Conservation (phyloP, 2,797 vertebrate species). For the Loriculus beryllinus region DNA sequence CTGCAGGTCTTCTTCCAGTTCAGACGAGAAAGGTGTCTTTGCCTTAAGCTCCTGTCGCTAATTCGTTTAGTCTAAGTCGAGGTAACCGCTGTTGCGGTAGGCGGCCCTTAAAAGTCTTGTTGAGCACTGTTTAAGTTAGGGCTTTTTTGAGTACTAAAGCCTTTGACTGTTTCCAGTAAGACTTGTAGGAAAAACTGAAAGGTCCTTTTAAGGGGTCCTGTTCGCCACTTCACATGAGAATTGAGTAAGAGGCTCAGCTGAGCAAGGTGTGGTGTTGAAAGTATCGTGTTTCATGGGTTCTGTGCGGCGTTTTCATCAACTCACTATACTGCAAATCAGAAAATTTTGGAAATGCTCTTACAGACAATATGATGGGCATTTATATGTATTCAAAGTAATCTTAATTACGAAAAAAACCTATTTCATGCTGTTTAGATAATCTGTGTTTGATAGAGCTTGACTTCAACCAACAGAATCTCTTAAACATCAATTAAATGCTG, state of each 20-base stretch:
- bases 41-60: fast-evolving
- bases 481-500: fast-evolving
- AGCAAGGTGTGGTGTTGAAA: fast-evolving
- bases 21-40: fast-evolving
- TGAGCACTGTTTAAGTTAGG: too few species aligned
- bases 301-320: neutral
- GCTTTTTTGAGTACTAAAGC: too few species aligned
- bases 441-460: neutral
- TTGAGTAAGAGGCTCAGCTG: neutral
- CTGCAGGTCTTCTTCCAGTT: too few species aligned
- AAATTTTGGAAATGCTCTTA: neutral
- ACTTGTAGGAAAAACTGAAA: neutral
- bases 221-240: neutral
- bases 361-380: fast-evolving
- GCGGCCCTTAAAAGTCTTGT: neutral
- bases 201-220: neutral
- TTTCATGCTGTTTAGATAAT: neutral
- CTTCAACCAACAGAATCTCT: neutral
- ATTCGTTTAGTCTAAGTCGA: neutral
- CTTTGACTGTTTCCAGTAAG: neutral
- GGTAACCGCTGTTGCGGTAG: neutral
- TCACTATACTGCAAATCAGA: neutral
- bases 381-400: neutral
- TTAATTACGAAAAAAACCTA: neutral
- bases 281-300: fast-evolving